Conservation (phyloP, 2,888 invertebrate species). For the Heliconius hortense region DNA sequence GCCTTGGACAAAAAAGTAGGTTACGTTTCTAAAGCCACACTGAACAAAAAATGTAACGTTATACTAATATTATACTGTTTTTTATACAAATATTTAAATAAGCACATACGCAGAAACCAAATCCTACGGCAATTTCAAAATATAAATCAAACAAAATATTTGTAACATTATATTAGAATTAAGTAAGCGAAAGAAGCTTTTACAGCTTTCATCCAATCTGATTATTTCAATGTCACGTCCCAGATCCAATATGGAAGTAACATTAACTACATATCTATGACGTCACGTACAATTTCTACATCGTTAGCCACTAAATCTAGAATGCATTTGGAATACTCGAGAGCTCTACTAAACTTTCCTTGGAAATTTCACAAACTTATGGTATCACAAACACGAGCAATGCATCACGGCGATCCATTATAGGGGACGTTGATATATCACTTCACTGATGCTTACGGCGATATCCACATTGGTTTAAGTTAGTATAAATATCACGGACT, state of each 20-base stretch:
- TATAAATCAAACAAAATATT: neutral
- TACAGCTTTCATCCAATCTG: neutral
- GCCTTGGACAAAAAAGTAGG: neutral
- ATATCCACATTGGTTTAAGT: conserved; percentile 38
- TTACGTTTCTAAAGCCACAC: neutral
- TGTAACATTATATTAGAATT: neutral
- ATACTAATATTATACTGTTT: too few relatives aligned
- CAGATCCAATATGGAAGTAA: conserved; percentile 18
- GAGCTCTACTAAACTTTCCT: conserved; percentile 19
- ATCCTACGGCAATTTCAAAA: neutral
- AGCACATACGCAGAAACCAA: neutral
- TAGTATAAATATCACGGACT: conserved; percentile 62
- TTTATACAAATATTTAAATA: too few relatives aligned
- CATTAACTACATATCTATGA: conserved; percentile 30
- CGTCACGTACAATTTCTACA: conserved; percentile 34
- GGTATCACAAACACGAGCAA: conserved; percentile 48
- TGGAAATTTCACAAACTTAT: conserved; percentile 34
- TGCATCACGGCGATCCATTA: conserved; percentile 55
- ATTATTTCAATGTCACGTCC: conserved; percentile 26
- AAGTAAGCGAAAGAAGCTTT: neutral
- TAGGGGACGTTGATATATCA: conserved; percentile 59
- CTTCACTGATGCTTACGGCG: conserved; percentile 68
- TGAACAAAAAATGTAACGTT: neutral
- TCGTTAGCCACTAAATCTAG: conserved; percentile 20
- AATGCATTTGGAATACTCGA: conserved; percentile 22